Base-by-base conservation (phyloP, 1,140 invertebrate species). In the Ostrea denselamellosa region DNA sequence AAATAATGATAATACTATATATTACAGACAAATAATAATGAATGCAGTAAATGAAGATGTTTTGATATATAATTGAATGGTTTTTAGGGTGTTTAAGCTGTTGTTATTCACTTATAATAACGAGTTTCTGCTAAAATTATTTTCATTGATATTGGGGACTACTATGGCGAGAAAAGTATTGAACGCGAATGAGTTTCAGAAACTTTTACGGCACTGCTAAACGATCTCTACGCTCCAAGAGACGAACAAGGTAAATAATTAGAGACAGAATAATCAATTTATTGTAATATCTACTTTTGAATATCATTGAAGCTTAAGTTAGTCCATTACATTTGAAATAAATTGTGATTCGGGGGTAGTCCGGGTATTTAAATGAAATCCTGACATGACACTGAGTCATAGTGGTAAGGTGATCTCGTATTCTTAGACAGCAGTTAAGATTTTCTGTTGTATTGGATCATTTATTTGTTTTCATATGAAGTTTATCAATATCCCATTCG, bases 161-260 rank as follows among this genome's bases (percentile, higher is more conserved):
- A 34, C 22, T 28, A 77, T 77, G 68, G 68, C 68, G 17, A 53
- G n/a, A n/a, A 82, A 56, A 77, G 28, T 77, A 77, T 77, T 77
- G 68, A 77, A 77, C 25, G 81, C 81, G 62, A 58, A 87, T 87
- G 86, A 87, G 77, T 86, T 77, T 25, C 44, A 86, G 44, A 8
- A 87, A 22, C 25, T 17, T 52, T 56, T 87, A 87, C 86, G 86
- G 86, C 19, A 87, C 86, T 25, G 83, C 86, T 22, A 83, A 56
- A 68, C 81, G 86, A 87, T 65, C 82, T 83, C 34, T 34, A 12
- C 77, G 56, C 10, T 12, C 28, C 14, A 62, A 68, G 25, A 58
- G 56, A 44, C 52, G 44, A 58, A 51, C 0, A 65, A 87, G 86
- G 86, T 87, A 44, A 44, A 44, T 5, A 44, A 5, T 44, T 44